Evolutionary conservation across 2,888 invertebrate genomes (phyloP).

Genomic region (Ariolimax columbianus): DNA sequence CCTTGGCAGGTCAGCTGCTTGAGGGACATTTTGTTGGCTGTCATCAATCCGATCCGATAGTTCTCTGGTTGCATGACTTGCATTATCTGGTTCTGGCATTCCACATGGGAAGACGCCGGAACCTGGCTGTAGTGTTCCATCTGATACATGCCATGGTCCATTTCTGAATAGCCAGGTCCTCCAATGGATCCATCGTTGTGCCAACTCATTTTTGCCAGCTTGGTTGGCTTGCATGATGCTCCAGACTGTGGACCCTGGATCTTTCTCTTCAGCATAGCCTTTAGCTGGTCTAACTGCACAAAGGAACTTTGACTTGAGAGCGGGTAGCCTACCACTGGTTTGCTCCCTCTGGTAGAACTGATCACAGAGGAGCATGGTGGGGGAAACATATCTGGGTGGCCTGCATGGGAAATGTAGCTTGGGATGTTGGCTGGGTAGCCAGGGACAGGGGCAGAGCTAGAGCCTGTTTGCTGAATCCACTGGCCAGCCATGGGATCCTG

Average conservation of each 20-base stretch:
- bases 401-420: constrained; percentile 51
- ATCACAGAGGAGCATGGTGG: constrained; percentile 39
- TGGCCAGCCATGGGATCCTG: constrained; percentile 54
- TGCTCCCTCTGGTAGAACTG: constrained; percentile 31
- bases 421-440: constrained; percentile 47
- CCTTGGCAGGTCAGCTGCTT: constrained; percentile 17
- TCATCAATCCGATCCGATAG: constrained; percentile 54
- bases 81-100: constrained; percentile 44
- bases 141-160: constrained; percentile 5
- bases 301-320: constrained; percentile 18
- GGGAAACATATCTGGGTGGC: constrained; percentile 50
- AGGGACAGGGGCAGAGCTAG: constrained; percentile 15
- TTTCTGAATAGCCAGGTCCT: constrained; percentile 9
- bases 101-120: neutral
- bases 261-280: constrained; percentile 71
- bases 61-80: constrained; percentile 61
- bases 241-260: constrained; percentile 56
- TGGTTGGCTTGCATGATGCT: constrained; percentile 64
- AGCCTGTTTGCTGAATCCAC: constrained; percentile 52
- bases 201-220: constrained; percentile 59
- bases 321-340: constrained; percentile 43
- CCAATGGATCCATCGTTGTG: constrained; percentile 20
- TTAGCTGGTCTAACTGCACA: constrained; percentile 68
- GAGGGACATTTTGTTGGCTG: constrained; percentile 48
- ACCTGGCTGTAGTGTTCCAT: constrained; percentile 47